Base-by-base conservation (phyloP, 2,888 invertebrate genomes). In the Sphecodes monilicornis region DNA sequence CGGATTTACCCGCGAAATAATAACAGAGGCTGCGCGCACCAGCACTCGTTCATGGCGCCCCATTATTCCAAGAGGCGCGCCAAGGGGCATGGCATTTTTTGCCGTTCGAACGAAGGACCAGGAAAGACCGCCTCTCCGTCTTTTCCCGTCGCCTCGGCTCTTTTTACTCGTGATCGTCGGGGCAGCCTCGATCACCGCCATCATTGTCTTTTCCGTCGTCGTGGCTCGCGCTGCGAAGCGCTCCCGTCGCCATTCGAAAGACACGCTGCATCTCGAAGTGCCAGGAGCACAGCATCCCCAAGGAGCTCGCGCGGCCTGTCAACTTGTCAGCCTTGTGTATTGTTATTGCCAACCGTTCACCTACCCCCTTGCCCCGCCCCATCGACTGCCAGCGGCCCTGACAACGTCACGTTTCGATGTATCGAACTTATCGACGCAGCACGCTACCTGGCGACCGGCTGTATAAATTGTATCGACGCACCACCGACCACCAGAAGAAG, bases 51-150 rank as follows among this genome's bases (percentile, higher is more conserved):
- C 88, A 93, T 94, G 93, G 90, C 92, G 86, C 87, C 94, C 94
- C 94, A 93, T 93, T 94, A 93, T 91, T 90, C 94, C 94, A 94
- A 94, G 94, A 94, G 94, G 93, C 92, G 91, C 90, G 94, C 94
- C 94, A 94, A 94, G 94, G 94, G 94, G 94, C 93, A 94, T 92
- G 92, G 90, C 90, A 92, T 94, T 94, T 94, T 94, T 94, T 94
- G 91, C 88, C 81, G 84, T 60, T 84, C 76, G 75, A 75, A 75
- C 84, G 90, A 92, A 93, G 92, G 91, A 91, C 86, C 87, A 86
- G 87, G 76, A 88, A 90, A 91, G 88, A 78, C 85, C 81, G 86
- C 79, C 88, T 84, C 88, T 84, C 80, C 91, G 89, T 91, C 90
- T 89, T 54, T n/a, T 71, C 90, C 86, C 81, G 69, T 72, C 60